Evolutionary conservation across 2,888 invertebrate species (phyloP).

Genomic region (Ectemnius continuus): DNA sequence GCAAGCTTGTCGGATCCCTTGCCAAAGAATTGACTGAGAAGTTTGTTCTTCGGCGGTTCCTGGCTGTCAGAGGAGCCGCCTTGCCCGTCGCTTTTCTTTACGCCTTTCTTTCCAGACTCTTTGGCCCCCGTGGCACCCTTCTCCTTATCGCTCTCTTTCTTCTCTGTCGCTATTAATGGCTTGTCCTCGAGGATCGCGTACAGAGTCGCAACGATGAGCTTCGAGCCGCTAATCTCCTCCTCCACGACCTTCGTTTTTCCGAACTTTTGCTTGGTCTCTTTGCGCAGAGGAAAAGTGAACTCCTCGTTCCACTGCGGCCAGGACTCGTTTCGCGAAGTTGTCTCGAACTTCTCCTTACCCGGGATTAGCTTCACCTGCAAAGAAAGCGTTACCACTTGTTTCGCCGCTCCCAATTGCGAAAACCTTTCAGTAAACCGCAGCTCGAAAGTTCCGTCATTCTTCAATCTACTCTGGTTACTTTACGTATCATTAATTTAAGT

Average conservation of each 20-base stretch:
- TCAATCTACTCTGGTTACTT: not conserved
- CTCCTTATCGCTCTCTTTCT: slow-evolving; percentile 70
- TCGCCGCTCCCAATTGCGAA: too few relatives aligned
- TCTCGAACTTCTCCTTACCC: slow-evolving; percentile 87
- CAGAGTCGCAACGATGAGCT: slow-evolving; percentile 84
- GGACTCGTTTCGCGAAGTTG: slow-evolving; percentile 85
- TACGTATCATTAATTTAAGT: too few relatives aligned
- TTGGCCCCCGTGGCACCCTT: slow-evolving; percentile 74
- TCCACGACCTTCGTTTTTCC: slow-evolving; percentile 80
- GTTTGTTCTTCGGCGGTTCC: slow-evolving; percentile 76
- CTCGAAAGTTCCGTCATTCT: too few relatives aligned
- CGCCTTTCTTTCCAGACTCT: slow-evolving; percentile 62
- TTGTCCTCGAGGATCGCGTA: slow-evolving; percentile 84
- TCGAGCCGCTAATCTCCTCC: slow-evolving; percentile 82
- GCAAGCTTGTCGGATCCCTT: slow-evolving; percentile 80
- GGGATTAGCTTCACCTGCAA: slow-evolving; percentile 88
- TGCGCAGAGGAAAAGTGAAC: slow-evolving; percentile 84
- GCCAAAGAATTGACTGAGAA: slow-evolving; percentile 79
- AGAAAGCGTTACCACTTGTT: slow-evolving; percentile 5
- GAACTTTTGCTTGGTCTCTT: slow-evolving; percentile 78
- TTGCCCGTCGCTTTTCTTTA: slow-evolving; percentile 64
- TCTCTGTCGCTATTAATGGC: slow-evolving; percentile 74
- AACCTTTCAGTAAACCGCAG: too few relatives aligned
- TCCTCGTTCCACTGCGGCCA: slow-evolving; percentile 91
- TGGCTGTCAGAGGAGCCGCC: slow-evolving; percentile 51